A percentile compares a stretch with the other conserved stretches of the same genome.
These are phyloP conservation scores for Cylloceria caligata DNA, from an alignment of 2,888 invertebrate genomes.

Conservation along the genomic window DNA sequence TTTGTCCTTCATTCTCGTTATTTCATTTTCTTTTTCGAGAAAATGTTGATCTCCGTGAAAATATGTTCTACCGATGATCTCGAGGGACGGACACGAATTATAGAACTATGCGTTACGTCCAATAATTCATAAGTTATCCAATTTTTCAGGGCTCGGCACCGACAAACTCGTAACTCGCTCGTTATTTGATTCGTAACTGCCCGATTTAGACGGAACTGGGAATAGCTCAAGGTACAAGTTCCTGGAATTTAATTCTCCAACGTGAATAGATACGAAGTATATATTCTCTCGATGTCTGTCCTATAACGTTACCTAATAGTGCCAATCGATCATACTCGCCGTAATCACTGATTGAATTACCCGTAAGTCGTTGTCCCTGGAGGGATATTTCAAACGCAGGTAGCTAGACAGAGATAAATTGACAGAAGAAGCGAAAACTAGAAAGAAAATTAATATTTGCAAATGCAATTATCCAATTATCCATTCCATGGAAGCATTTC, in stretches of 20 bases:
- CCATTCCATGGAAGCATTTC: constrained; percentile 1
- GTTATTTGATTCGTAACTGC: constrained; percentile 28
- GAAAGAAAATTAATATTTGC: constrained; percentile 43
- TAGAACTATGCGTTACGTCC: not conserved
- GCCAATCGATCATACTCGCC: constrained; percentile 33
- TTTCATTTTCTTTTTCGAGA: not conserved
- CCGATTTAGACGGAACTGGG: not conserved
- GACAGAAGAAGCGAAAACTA: not conserved
- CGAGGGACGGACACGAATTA: not conserved
- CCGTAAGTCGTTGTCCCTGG: constrained; percentile 42
- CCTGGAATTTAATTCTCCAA: not conserved
- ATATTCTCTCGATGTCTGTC: not conserved
- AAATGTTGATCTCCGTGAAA: not conserved
- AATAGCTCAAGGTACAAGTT: constrained; percentile 15
- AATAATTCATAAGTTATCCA: not conserved
- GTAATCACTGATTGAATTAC: constrained; percentile 48
- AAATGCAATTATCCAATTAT: constrained; percentile 51
- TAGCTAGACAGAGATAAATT: not conserved
- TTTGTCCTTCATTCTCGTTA: not conserved
- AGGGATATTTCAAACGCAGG: constrained; percentile 29
- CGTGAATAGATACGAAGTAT: not conserved
- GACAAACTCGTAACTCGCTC: constrained; percentile 3
- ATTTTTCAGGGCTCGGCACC: not conserved
- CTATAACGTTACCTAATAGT: constrained; percentile 19
- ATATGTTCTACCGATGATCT: not conserved